Conservation (phyloP, 2,888 invertebrate species). For the Noctua fimbriata region DNA sequence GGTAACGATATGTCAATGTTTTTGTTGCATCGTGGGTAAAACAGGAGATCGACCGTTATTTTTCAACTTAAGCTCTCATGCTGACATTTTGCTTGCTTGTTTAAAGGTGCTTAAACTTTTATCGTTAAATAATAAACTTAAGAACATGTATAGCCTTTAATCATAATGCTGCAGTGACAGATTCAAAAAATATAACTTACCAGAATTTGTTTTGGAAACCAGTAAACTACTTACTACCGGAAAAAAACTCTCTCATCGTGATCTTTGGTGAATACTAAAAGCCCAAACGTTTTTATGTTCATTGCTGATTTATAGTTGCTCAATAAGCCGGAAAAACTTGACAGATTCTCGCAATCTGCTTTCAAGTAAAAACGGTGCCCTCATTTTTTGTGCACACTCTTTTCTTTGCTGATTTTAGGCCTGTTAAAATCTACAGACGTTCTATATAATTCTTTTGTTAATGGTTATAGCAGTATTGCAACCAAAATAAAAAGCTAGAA, state of each 20-base stretch:
- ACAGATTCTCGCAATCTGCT: slow-evolving; percentile 37
- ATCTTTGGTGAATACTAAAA: slow-evolving; percentile 25
- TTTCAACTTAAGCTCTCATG: neutral
- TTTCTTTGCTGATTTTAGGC: slow-evolving; percentile 4
- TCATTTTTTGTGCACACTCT: slow-evolving; percentile 39
- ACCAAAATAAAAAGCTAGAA: neutral
- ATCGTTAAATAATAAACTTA: neutral
- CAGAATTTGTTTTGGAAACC: neutral
- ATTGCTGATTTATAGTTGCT: slow-evolving; percentile 6
- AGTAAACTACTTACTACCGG: neutral
- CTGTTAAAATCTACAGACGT: neutral
- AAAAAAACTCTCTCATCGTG: slow-evolving; percentile 6
- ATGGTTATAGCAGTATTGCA: neutral
- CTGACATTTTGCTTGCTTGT: neutral
- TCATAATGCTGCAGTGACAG: neutral
- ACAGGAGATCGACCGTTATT: neutral
- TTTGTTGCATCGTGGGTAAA: slow-evolving; percentile 16
- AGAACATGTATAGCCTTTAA: neutral
- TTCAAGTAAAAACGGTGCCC: slow-evolving; percentile 40
- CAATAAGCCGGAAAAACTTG: slow-evolving; percentile 30
- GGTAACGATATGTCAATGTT: slow-evolving; percentile 48
- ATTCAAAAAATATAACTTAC: neutral
- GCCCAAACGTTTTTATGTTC: slow-evolving; percentile 1
- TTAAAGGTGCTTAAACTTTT: neutral
- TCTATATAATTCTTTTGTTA: neutral